Base-by-base conservation (phyloP, 2,113 vertebrate species). In the Diadophis punctatus region DNA sequence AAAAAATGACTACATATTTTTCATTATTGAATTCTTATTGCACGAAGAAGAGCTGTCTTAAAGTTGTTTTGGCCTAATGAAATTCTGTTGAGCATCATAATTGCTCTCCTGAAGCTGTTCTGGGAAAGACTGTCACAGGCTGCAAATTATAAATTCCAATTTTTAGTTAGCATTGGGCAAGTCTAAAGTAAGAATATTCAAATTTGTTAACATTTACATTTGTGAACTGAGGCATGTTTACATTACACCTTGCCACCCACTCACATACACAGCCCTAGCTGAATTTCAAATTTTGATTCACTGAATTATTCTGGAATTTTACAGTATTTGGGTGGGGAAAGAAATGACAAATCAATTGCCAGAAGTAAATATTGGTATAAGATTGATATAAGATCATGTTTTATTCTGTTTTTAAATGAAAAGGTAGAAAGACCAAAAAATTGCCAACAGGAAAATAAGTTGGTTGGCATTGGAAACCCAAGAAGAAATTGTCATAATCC, bases 1-100 rank as follows among this genome's bases (percentile, higher is more conserved):
- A 96, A 80, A 90, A 96, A 96, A 96, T 90, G 52, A 90, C 60
- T 68, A 34, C 85, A 46, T 92, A 93, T 94, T 94, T 95, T 95
- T 93, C 90, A 23, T 94, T 93, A 94, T 87, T 94, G 91, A 91
- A 85, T 55, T 89, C 60, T 84, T 49, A 87, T 52, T 58, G 14
- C 88, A 94, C 96, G 52, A 95, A 91, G 90, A 93, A 49, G 58
- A 60, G 49, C 91, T 93, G 55, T 84, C 94, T 53, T 3, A 88
- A 93, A 85, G 91, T 95, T 80, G 92, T 68, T 49, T 48, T 90
- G 95, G 89, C 87, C 88, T 94, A 93, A 90, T 89, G 22, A 92
- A 94, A 96, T 90, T 90, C 34, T 87, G 60, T 91, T 93, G 30
- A 56, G 48, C 91, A 56, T 93, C 94, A 93, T 93, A 91, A 86